phyloP scores from a whole-genome alignment of 2,888 invertebrate species.

The Nymphalis urticae region DNA sequence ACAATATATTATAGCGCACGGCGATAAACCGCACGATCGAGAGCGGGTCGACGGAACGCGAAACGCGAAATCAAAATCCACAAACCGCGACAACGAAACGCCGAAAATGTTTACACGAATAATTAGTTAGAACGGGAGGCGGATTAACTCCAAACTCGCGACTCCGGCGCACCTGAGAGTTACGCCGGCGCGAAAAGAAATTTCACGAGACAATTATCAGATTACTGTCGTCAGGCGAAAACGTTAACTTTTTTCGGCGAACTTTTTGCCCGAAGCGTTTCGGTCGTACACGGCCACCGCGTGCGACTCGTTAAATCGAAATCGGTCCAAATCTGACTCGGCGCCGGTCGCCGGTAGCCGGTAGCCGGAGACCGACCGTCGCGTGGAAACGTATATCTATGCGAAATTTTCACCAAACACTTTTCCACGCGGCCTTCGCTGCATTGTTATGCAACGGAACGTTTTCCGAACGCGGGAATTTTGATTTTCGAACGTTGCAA shows the following conservation, averaged over 20 bases:
- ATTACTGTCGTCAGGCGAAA: conserved; percentile 61
- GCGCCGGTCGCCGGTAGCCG: conserved; percentile 44
- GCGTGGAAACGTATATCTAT: conserved; percentile 51
- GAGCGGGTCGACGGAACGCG: conserved; percentile 3
- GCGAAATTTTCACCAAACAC: conserved; percentile 62
- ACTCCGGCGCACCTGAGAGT: conserved; percentile 47
- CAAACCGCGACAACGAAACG: conserved; percentile 44
- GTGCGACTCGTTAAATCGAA: conserved; percentile 52
- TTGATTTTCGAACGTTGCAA: conserved; percentile 39
- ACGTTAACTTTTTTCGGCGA: conserved; percentile 56
- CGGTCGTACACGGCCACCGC: conserved; percentile 52
- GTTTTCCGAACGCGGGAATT: conserved; percentile 57
- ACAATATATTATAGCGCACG: conserved; percentile 46
- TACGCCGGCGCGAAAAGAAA: conserved; percentile 64
- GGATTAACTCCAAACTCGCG: background rate
- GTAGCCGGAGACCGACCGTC: conserved; percentile 30
- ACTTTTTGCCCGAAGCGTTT: conserved; percentile 65
- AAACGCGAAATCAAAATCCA: conserved; percentile 45
- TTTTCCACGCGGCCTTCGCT: conserved; percentile 66
- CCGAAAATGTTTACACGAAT: conserved; percentile 55
- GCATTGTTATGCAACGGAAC: conserved; percentile 77
- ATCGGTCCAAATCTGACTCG: conserved; percentile 59
- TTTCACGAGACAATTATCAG: conserved; percentile 69
- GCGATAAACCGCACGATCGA: conserved; percentile 1
- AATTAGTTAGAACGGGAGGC: conserved; percentile 43